Evolutionary conservation across 1,140 invertebrate species (phyloP), one percentile per base, ranked within the genome.

Genomic region (Cydia strobilella): DNA sequence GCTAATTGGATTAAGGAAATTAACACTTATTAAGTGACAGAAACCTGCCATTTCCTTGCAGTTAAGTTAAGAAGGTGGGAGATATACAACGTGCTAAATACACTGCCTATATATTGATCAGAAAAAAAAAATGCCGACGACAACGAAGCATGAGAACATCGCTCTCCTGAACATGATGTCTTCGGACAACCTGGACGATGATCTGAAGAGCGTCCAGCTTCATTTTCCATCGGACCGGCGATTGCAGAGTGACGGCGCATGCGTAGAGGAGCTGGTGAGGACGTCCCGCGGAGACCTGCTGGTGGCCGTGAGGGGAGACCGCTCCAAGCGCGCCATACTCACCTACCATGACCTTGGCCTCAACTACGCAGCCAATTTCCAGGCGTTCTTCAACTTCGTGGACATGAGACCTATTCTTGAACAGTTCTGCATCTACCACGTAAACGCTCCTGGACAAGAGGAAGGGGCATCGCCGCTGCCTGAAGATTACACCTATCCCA

Each of bases 311-410:
- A 97, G 98, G 90, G 98, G 98, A 78, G 97, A 98, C 90, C 95
- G 96, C 78, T 95, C 94, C 75, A 98, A 98, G 94, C 98, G 97
- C 79, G 97, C 98, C 80, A 99, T 99, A 82, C 90, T 99, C 81
- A 99, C 99, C 77, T 99, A 98, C 93, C 99, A 99, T 94, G 99
- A 99, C 94, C 95, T 99, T 91, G 99, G 99, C 84, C 95, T 99
- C 78, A 99, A 99, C 93, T 98, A 98, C 96, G 93, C 96, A 94
- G 95, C 93, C 51, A 98, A 97, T 94, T 99, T 99, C 94, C 98
- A 99, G 94, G 98, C 98, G 45, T 99, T 99, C 94, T 99, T 99
- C 94, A 99, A 99, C 92, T 99, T 97, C 94, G 95, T 97, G 75
- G 98, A 99, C 81, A 99, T 99, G 96, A 94, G 98, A 81, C 95